Percentiles rank a stretch among this genome's conserved stretches.
phyloP scores from a whole-genome alignment of 2,888 invertebrate species.

The Cheilosia variabilis region DNA sequence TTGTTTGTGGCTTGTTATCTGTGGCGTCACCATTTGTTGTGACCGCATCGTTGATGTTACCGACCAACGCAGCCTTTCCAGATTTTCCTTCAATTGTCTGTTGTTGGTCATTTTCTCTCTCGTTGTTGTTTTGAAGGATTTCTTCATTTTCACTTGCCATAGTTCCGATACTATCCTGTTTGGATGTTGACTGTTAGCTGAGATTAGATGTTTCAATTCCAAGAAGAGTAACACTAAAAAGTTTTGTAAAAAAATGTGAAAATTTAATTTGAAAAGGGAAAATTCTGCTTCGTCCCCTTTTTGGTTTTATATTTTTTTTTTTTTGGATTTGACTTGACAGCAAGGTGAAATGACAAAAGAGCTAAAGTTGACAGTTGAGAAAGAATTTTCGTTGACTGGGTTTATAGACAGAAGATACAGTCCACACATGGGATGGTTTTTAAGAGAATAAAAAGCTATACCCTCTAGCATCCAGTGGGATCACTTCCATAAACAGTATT shows the following conservation, averaged over 20 bases:
- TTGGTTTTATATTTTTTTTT: conserved; percentile 32
- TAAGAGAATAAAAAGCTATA: background rate
- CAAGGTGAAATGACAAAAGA: conserved; percentile 54
- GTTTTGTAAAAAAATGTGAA: conserved; percentile 70
- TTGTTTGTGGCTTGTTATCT: conserved; percentile 61
- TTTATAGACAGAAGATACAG: background rate
- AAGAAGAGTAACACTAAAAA: conserved; percentile 23
- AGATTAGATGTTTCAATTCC: background rate
- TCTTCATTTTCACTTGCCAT: conserved; percentile 82
- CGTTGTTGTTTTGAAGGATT: conserved; percentile 76
- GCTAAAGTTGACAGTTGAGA: conserved; percentile 37
- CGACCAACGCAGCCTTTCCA: conserved; percentile 30
- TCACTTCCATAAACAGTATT: no score
- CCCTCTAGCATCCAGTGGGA: no score
- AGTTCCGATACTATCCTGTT: conserved; percentile 53
- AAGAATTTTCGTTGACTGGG: background rate
- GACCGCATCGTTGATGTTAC: conserved; percentile 6
- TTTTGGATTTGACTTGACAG: conserved; percentile 59
- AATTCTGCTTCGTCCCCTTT: conserved; percentile 72
- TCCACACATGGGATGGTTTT: background rate
- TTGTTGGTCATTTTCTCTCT: conserved; percentile 62
- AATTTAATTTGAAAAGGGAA: conserved; percentile 64
- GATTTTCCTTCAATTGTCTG: conserved; percentile 54
- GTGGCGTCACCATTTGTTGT: conserved; percentile 60
- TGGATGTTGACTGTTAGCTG: conserved; percentile 3